Percentiles rank a stretch among this genome's conserved stretches.
These are phyloP conservation scores for Hyles euphorbiae DNA, from an alignment of 1,140 invertebrate species.

Conservation along the genomic window DNA sequence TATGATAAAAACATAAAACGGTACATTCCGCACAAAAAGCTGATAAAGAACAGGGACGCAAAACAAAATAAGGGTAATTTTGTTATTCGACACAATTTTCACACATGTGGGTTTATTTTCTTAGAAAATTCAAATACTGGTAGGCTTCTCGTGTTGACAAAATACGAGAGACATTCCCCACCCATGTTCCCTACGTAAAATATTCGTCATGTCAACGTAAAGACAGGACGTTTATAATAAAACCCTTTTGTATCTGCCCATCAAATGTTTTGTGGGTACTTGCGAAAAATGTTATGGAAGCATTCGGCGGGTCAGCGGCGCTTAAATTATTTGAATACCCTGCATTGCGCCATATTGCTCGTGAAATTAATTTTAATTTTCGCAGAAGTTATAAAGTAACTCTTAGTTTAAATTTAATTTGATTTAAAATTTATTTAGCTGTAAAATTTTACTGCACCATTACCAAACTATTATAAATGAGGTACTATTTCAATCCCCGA, in stretches of 20 bases:
- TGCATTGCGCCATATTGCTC: too few relatives aligned
- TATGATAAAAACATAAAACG: conserved; percentile 3
- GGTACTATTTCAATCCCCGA: too few relatives aligned
- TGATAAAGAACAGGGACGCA: conserved; percentile 6
- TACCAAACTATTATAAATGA: too few relatives aligned
- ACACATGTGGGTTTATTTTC: conserved; percentile 5
- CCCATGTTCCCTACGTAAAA: neutral
- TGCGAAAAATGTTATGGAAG: conserved; percentile 2
- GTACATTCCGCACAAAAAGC: conserved; percentile 1
- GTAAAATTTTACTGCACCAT: too few relatives aligned
- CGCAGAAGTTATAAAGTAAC: too few relatives aligned
- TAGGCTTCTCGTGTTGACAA: conserved; percentile 5
- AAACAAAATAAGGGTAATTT: conserved; percentile 11
- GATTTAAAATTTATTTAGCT: too few relatives aligned
- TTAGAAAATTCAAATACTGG: conserved; percentile 6
- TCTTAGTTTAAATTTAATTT: too few relatives aligned
- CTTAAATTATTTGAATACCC: too few relatives aligned
- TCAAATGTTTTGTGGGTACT: conserved; percentile 6
- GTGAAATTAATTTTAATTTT: too few relatives aligned
- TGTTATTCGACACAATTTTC: conserved; percentile 5
- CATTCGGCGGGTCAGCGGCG: too few relatives aligned
- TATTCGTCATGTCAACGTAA: conserved; percentile 6
- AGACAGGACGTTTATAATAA: conserved; percentile 10
- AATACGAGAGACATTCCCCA: conserved; percentile 4
- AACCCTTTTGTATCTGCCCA: conserved; percentile 8